A percentile compares a stretch with the other conserved stretches of the same genome.
phyloP scores from a whole-genome alignment of 92 coral and sea anemone species.

The Virgularia gustaviana region DNA sequence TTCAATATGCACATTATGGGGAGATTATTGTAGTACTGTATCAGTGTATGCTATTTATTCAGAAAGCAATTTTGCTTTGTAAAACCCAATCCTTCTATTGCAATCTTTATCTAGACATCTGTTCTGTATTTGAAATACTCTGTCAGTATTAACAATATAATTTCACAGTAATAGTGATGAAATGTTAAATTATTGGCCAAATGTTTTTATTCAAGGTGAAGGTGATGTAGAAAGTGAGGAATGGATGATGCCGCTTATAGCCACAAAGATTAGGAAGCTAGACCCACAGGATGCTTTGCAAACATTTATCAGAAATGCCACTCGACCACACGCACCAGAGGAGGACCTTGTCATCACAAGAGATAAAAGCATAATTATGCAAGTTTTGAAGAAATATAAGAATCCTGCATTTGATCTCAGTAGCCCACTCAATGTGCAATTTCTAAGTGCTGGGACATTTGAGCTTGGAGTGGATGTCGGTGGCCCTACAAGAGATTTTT shows the following conservation, averaged over 20 bases:
- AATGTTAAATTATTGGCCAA: too few relatives aligned
- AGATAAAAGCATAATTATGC: background rate
- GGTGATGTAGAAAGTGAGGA: conserved; percentile 7
- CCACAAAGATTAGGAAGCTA: background rate
- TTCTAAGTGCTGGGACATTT: background rate
- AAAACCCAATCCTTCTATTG: too few relatives aligned
- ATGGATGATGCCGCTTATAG: conserved; percentile 1
- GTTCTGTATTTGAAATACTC: too few relatives aligned
- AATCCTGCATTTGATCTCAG: background rate
- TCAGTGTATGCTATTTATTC: too few relatives aligned
- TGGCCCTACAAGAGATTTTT: conserved; percentile 36
- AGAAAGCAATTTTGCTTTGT: too few relatives aligned
- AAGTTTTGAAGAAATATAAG: background rate
- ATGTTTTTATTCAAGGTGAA: too few relatives aligned
- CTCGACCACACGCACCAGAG: background rate
- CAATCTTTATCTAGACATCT: too few relatives aligned
- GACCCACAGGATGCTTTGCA: background rate
- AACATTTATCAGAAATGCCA: background rate
- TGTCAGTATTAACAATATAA: too few relatives aligned
- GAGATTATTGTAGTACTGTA: too few relatives aligned
- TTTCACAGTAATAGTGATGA: too few relatives aligned
- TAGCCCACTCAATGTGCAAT: conserved; percentile 10
- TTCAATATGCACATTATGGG: too few relatives aligned
- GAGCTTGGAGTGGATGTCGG: conserved; percentile 52
- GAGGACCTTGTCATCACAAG: conserved; percentile 3